Percentiles rank a stretch among this genome's conserved stretches.
These are phyloP conservation scores for Elgaria multicarinata DNA, from an alignment of 2,113 vertebrate species.

Conservation along the genomic window DNA sequence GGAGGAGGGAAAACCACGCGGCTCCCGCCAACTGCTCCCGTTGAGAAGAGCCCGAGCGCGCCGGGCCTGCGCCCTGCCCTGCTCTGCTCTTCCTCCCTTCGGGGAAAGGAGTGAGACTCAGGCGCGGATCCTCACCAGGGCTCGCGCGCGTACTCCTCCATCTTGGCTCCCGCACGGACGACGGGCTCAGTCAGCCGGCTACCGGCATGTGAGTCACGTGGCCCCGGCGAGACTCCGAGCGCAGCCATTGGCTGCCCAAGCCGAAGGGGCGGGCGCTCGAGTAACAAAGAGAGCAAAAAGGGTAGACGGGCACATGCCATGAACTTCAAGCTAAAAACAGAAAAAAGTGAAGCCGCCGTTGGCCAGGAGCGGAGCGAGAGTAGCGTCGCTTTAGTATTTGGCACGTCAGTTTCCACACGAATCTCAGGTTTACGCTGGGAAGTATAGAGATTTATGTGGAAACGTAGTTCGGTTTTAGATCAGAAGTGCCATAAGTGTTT, in stretches of 20 bases:
- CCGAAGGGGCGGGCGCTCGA: fast-evolving
- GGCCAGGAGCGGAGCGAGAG: not conserved
- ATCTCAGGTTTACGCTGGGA: too few species aligned
- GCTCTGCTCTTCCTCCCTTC: not conserved
- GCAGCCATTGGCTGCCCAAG: not conserved
- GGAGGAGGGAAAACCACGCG: not conserved
- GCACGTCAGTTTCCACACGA: not conserved
- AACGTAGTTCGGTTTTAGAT: not conserved
- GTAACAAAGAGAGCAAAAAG: too few species aligned
- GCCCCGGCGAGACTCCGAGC: not conserved
- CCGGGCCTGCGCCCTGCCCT: not conserved
- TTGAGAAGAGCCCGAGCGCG: not conserved
- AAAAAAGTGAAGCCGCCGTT: not conserved
- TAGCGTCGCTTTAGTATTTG: not conserved
- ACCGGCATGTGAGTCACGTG: not conserved
- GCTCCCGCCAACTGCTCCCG: not conserved
- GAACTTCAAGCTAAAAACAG: not conserved
- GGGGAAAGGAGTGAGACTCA: not conserved
- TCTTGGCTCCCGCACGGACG: slow-evolving; percentile 74
- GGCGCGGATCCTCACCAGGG: slow-evolving; percentile 85
- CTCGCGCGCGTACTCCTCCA: slow-evolving; percentile 96
- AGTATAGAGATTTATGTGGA: too few species aligned
- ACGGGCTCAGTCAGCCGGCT: not conserved
- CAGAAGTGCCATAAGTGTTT: not conserved
- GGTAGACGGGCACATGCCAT: not conserved